Base-by-base conservation (phyloP, 2,888 invertebrate genomes). In the Brachynemurus nebulosus region DNA sequence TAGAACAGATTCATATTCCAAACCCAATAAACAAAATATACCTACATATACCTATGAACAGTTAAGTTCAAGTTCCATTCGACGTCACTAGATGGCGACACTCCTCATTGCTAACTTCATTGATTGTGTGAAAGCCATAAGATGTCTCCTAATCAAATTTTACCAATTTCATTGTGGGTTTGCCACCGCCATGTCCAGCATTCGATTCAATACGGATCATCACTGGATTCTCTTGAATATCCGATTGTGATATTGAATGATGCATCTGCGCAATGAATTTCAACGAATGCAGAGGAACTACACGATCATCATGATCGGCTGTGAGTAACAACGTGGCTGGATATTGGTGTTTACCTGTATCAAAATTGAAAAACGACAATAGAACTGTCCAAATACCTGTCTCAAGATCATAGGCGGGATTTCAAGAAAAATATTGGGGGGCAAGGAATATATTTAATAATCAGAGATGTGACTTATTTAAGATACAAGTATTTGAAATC, bases 261-360 rank as follows among this genome's bases (percentile, higher is more conserved):
- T 98, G 97, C 47, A 98, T 69, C 55, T 86, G 78, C 2, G 97
- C 95, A 47, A 89, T 83, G 66, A 85, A 90, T 68, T 98, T 98
- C 38, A 96, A 74, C 48, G 95, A 93, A 70, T 98, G 98, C 52
- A 93, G 74, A 40, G 97, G 97, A 51, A 96, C 96, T 50, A 98
- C 97, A 53, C 97, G 80, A 69, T 97, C 96, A 69, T 97, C 96
- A 67, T 97, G 96, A 71, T 97, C 96, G 16, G 91, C 96, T n/a
- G 96, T 96, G 53, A 92, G 68, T 48, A 97, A 74, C 50, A 98
- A 69, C 16, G 84, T 84, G 14, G 95, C 81, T 5, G 97, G 97
- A 72, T 95, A 97, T 65, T 92, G 80, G 8, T 62, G 61, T 6
- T 64, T 62, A 16, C 59, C 63, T 64, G 51, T n/a, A n/a, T n/a